phyloP scores from a whole-genome alignment of 2,113 vertebrate species.

The Marcusenius ussheri region DNA sequence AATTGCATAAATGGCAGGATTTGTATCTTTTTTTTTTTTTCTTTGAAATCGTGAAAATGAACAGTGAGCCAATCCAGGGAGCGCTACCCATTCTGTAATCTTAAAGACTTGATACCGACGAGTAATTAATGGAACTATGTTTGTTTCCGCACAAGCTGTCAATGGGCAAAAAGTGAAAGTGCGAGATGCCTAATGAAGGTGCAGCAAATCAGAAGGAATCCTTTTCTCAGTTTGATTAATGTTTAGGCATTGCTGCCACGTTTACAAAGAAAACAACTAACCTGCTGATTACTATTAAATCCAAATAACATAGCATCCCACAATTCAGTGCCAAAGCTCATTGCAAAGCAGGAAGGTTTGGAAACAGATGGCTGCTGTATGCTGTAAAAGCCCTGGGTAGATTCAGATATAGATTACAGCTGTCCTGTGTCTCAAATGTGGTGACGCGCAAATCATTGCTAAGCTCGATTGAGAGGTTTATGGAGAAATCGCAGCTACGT shows the following conservation, averaged over 20 bases:
- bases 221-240: not conserved
- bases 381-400: not conserved
- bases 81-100: not conserved
- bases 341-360: not conserved
- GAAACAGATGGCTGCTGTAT: not conserved
- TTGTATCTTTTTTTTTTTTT: constrained; percentile 11
- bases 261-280: not conserved
- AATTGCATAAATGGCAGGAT: constrained; percentile 38
- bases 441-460: not conserved
- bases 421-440: not conserved
- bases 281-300: not conserved
- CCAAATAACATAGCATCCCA: not conserved
- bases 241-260: not conserved
- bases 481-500: not conserved
- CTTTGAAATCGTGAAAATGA: not conserved
- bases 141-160: not conserved
- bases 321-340: not conserved
- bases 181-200: not conserved
- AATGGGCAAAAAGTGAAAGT: not conserved
- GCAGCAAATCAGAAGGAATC: not conserved
- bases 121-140: not conserved
- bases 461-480: not conserved
- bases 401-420: not conserved
- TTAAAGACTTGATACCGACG: not conserved
- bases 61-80: not conserved